Evolutionary conservation across 1,140 invertebrate species (phyloP).

Genomic region (Forficula auricularia): DNA sequence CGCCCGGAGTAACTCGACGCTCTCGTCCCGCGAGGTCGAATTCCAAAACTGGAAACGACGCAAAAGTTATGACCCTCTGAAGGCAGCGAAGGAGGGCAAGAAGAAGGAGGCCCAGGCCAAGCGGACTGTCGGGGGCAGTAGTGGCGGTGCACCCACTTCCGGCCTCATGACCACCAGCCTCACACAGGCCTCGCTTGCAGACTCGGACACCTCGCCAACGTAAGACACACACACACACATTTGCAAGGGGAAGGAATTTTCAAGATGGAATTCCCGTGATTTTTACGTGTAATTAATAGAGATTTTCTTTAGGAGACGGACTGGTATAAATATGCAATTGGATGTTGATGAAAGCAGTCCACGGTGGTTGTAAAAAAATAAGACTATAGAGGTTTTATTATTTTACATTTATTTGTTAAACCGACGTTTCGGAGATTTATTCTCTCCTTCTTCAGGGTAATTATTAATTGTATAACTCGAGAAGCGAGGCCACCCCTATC

Average conservation of each 20-base stretch:
- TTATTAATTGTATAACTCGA: no score
- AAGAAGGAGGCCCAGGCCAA: constrained; percentile 32
- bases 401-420: no score
- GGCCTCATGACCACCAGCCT: constrained; percentile 11
- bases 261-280: neutral
- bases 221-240: neutral
- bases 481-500: no score
- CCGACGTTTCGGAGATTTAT: no score
- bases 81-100: constrained; percentile 63
- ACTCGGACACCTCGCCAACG: constrained; percentile 9
- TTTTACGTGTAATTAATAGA: no score
- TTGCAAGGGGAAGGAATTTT: neutral
- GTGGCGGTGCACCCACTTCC: constrained; percentile 4
- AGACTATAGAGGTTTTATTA: no score
- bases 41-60: constrained; percentile 82
- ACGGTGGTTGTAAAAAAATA: no score
- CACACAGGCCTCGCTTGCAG: constrained; percentile 23
- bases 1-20: constrained; percentile 39
- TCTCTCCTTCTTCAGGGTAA: no score
- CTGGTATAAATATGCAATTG: no score
- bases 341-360: no score
- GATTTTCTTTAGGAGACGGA: no score
- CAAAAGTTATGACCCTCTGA: constrained; percentile 80
- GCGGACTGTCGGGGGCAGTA: constrained; percentile 12
- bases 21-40: constrained; percentile 55